phyloP scores from a whole-genome alignment of 2,797 vertebrate species.

The Ataeniobius toweri region DNA sequence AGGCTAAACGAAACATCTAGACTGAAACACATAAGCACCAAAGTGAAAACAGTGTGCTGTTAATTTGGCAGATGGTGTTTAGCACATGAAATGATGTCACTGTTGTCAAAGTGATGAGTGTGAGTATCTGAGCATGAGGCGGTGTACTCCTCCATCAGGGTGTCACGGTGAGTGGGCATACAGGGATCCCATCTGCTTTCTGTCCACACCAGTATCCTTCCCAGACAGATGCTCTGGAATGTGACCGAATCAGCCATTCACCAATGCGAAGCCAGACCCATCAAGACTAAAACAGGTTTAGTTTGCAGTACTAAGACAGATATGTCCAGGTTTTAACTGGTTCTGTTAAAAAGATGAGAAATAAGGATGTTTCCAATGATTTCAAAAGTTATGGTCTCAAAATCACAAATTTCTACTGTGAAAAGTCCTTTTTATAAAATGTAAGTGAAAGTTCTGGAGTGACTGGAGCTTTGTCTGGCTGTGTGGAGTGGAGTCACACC shows the following conservation, averaged over 20 bases:
- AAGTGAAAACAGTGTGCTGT: conserved; percentile 11
- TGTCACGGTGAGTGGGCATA: conserved; percentile 55
- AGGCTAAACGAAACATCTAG: conserved; percentile 34
- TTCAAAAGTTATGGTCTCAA: not conserved
- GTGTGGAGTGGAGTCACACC: not conserved
- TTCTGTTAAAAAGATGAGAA: not conserved
- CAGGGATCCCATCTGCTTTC: conserved; percentile 71
- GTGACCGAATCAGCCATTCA: conserved; percentile 45
- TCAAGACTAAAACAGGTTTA: not conserved
- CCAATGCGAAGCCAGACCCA: conserved; percentile 22
- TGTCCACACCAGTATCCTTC: conserved; percentile 52
- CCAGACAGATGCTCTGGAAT: conserved; percentile 56
- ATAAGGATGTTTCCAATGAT: not conserved
- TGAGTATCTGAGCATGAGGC: conserved; percentile 11
- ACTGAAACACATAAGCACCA: conserved; percentile 16
- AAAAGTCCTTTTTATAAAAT: not conserved
- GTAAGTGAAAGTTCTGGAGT: not conserved
- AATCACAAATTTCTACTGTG: not conserved
- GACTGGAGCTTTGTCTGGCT: not conserved
- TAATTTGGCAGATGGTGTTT: conserved; percentile 54
- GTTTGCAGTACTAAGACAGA: not conserved
- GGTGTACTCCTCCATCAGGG: conserved; percentile 30
- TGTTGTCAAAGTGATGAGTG: conserved; percentile 22
- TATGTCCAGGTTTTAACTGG: not conserved
- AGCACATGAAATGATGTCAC: conserved; percentile 46